Base-by-base conservation (phyloP, 1,140 invertebrate species). In the Drosophila lacteicornis region DNA sequence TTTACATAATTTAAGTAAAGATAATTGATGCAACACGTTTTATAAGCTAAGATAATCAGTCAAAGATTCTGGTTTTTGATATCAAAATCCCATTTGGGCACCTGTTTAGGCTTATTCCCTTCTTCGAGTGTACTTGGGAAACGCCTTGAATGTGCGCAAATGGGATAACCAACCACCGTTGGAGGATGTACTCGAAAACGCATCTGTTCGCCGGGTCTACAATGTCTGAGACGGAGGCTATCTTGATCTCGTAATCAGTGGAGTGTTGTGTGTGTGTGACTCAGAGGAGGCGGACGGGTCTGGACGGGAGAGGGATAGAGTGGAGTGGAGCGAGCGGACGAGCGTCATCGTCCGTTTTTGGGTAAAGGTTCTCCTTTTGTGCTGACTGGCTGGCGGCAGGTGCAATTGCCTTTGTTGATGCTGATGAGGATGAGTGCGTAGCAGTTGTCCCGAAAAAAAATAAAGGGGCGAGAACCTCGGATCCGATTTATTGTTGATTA, bases 161-260 rank as follows among this genome's bases (percentile, higher is more conserved):
- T 61, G 68, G 71, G 69, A 74, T 74, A 74, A 62, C 57, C 75
- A 77, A 77, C 75, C 75, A 77, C 75, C 63, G 40, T 15, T 30
- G 25, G 69, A 75, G 62, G 55, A 79, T 61, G 75, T 78, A 45
- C 75, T 76, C 13, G 15, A 74, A 67, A 86, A 86, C 59, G 79
- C 82, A 86, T 82, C 82, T 86, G 82, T 75, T 68, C 70, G 19
- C 13, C 5, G 62, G 45, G 61, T 38, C 57, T 68, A 22, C 40
- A 42, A 53, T 45, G 69, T 42, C 53, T 43, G 67, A 57, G 65
- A 58, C 53, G 55, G 53, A 11, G 45, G 51, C 69, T 86, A 86
- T 86, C 82, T 87, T 74, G 83, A 86, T 86, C 82, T 86, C 70
- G 65, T 86, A 82, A 86, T 87, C 82, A 81, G 55, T 56, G 51